Evolutionary conservation across 2,113 vertebrate genomes (phyloP).

Genomic region (Eolophus roseicapilla): DNA sequence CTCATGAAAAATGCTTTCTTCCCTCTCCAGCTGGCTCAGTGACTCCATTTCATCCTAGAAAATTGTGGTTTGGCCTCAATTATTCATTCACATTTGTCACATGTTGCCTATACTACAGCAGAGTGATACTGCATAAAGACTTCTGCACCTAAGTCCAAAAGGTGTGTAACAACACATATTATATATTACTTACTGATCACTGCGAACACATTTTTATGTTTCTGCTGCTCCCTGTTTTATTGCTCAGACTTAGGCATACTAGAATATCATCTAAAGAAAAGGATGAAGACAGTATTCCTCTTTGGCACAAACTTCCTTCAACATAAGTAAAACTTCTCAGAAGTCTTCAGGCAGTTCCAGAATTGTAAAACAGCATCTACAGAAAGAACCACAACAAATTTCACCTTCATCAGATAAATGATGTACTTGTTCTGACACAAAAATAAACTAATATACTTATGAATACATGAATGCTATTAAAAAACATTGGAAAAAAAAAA

Average conservation of each 20-base stretch:
- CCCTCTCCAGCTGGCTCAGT: slow-evolving; percentile 38
- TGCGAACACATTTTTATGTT: background rate
- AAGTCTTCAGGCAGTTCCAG: background rate
- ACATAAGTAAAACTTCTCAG: background rate
- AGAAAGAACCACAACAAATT: background rate
- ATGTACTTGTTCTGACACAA: background rate
- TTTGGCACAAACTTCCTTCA: background rate
- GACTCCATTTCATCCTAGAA: background rate
- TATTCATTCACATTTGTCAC: slow-evolving; percentile 25
- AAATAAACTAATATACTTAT: background rate
- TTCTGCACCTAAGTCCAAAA: background rate
- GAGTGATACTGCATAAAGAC: background rate
- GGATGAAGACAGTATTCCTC: background rate
- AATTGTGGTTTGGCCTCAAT: background rate
- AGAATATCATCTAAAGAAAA: background rate
- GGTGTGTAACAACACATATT: accelerated
- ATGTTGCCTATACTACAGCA: background rate
- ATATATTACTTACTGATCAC: background rate
- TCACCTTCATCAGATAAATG: background rate
- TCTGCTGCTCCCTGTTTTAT: background rate
- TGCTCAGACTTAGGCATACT: background rate
- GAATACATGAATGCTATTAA: background rate
- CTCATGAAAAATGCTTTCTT: background rate
- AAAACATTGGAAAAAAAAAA: background rate
- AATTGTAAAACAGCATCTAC: background rate